Conservation (phyloP, 2,113 vertebrate genomes). For the Bos taurus region ARS-UCD2.0 NC_037343.1:16577501-16578000, state of each 20-base stretch:
- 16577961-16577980: too few species aligned
- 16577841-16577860: not conserved
- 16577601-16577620: not conserved
- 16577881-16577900: not conserved
- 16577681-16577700: not conserved
- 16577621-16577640: not conserved
- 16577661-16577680: not conserved
- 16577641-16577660: not conserved
- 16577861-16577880: not conserved
- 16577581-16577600: not conserved
- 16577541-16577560: not conserved
- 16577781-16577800: not conserved
- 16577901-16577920: not conserved
- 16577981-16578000: too few species aligned
- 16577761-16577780: not conserved
- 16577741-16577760: not conserved
- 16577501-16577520: not conserved
- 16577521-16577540: not conserved
- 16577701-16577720: not conserved
- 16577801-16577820: not conserved
- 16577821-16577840: not conserved
- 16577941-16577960: too few species aligned
- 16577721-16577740: not conserved
- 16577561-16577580: not conserved
- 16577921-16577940: not conserved